Conservation (phyloP, 2,797 vertebrate species). For the Cygnus olor region DNA sequence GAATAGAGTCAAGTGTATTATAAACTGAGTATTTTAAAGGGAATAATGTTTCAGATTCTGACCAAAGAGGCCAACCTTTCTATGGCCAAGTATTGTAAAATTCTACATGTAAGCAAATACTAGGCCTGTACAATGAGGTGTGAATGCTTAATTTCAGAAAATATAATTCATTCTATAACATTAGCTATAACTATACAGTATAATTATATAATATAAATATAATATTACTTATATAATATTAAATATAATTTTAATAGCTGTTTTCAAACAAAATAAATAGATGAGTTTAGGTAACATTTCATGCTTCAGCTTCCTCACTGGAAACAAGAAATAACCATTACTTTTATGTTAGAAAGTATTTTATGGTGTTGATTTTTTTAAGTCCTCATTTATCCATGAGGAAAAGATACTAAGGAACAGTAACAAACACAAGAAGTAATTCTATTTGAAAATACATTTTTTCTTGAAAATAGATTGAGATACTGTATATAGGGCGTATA, state of each 20-base stretch:
- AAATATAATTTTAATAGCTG: neutral
- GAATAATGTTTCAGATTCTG: neutral
- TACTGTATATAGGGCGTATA: neutral
- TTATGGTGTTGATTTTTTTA: neutral
- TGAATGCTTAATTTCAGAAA: neutral
- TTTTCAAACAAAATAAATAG: neutral
- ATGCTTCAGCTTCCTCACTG: neutral
- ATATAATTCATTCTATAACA: neutral
- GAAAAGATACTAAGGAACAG: neutral
- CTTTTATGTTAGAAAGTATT: neutral
- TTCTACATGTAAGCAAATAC: neutral
- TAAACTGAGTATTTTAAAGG: neutral
- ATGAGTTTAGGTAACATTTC: neutral
- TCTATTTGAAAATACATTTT: neutral
- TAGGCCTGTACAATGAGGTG: neutral
- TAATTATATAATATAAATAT: too few species aligned
- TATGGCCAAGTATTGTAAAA: neutral
- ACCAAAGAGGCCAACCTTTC: neutral
- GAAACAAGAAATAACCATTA: neutral
- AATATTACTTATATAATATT: neutral
- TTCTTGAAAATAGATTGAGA: neutral
- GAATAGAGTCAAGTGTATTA: neutral
- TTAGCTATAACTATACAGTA: too few species aligned
- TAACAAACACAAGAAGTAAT: neutral
- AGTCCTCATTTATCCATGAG: neutral